Percentiles rank a stretch among this genome's conserved stretches.
phyloP scores from a whole-genome alignment of 2,113 vertebrate species.

The Lethenteron camtschaticum region DNA sequence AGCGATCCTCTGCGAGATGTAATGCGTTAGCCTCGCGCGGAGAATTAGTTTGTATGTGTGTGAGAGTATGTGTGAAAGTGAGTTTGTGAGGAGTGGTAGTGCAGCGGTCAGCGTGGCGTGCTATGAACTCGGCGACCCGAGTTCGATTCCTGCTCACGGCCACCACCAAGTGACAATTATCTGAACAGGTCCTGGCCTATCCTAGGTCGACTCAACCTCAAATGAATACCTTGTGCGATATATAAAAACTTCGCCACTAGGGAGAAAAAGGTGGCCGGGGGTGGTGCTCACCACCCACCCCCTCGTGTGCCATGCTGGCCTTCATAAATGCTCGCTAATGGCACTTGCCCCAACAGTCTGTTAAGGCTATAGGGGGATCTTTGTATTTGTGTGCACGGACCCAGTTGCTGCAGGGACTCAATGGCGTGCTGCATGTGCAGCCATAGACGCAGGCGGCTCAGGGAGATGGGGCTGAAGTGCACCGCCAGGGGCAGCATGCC shows the following conservation, averaged over 20 bases:
- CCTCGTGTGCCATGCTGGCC: not conserved
- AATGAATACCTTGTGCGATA: too few species aligned
- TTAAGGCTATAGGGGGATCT: not conserved
- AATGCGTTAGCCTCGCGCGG: too few species aligned
- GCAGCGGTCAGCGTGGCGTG: too few species aligned
- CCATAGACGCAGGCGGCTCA: constrained; percentile 81
- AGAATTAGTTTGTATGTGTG: too few species aligned
- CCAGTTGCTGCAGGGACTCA: constrained; percentile 74
- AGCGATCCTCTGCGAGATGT: too few species aligned
- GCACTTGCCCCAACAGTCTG: not conserved
- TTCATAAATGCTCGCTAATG: not conserved
- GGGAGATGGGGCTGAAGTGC: constrained; percentile 68
- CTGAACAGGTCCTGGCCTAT: too few species aligned
- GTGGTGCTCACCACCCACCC: not conserved
- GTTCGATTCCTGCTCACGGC: too few species aligned
- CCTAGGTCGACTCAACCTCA: too few species aligned
- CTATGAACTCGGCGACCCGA: too few species aligned
- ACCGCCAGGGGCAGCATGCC: constrained; percentile 63
- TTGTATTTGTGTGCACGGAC: constrained; percentile 20
- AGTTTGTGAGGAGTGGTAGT: too few species aligned
- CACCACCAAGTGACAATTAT: too few species aligned
- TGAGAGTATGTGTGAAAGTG: too few species aligned
- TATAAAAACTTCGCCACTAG: not conserved
- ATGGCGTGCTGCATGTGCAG: constrained; percentile 98
- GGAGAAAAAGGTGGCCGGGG: not conserved